Evolutionary conservation across 2,113 vertebrate species (phyloP), one percentile per base, ranked within the genome.

Genomic region (Symphodus melops): DNA sequence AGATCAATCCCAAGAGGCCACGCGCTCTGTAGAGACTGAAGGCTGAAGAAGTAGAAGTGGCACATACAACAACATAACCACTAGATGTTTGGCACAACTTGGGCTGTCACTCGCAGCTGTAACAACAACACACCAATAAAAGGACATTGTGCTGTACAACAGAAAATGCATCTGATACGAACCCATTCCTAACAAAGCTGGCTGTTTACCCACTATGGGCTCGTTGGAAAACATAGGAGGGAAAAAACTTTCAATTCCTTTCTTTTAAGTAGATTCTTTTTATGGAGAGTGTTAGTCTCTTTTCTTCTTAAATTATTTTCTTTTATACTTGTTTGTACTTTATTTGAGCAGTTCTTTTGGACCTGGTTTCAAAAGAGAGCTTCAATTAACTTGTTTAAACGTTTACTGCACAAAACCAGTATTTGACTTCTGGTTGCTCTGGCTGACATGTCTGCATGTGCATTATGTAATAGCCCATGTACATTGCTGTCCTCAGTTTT

Each of bases 1-100:
- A 99, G 94, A 99, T 99, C 91, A 98, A 96, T 84, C 97, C 96
- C 55, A 99, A 98, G 91, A 96, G 96, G 94, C 96, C 97, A 73
- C 96, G 96, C 69, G 97, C 97, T 82, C 95, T 99, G 93, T 99
- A 96, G 94, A 83, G 49, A 57, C 75, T 10, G 37, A 9, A 48
- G 13, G 57, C 42, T 17, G 60, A 64, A 63, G 68, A 68, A 59
- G 12, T 70, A 68, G 36, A 78, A 63, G 75, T 75, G 75, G 54
- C 70, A 67, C 48, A 10, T 28, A 33, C 53, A 65, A 72, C 58
- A 84, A 71, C 67, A 59, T 75, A 85, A 91, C 85, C 90, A 89
- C 91, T 91, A 81, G 83, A 82, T 68, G 86, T 87, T 84, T 55
- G 80, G 72, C 81, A 86, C 85, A 81, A 85, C 65, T 44, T 13